A percentile compares a stretch with the other conserved stretches of the same genome.
phyloP scores from a whole-genome alignment of 37 sponge, comb jelly and placozoan species.

The Cliona cf. orientalis region DNA sequence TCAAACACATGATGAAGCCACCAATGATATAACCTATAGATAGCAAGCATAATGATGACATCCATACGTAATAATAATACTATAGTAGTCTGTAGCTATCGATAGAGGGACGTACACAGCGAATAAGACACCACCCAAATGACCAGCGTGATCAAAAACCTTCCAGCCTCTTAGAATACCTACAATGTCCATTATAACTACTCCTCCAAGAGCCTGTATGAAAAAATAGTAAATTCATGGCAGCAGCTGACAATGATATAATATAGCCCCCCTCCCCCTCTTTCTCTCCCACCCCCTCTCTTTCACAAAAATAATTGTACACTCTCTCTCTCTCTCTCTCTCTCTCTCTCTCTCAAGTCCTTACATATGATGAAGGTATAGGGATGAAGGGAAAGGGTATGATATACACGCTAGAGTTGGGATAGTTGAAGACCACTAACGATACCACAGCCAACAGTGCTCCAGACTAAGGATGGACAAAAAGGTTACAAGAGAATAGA shows the following conservation, averaged over 20 bases:
- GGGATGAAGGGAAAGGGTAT: slow-evolving; percentile 76
- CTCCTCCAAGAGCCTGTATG: slow-evolving; percentile 54
- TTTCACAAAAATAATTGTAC: too few relatives aligned
- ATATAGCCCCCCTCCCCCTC: too few relatives aligned
- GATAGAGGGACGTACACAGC: slow-evolving; percentile 75
- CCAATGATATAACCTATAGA: neutral
- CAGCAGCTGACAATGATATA: neutral
- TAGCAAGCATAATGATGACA: too few relatives aligned
- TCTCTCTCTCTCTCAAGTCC: neutral
- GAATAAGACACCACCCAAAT: slow-evolving; percentile 77
- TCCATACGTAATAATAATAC: too few relatives aligned
- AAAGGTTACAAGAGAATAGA: neutral
- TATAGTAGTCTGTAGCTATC: too few relatives aligned
- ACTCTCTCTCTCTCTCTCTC: too few relatives aligned
- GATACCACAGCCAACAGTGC: slow-evolving; percentile 67
- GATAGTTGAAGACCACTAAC: slow-evolving; percentile 26
- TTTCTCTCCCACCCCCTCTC: too few relatives aligned
- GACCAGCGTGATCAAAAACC: slow-evolving; percentile 84
- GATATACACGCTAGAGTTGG: slow-evolving; percentile 46
- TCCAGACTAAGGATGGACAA: slow-evolving; percentile 43
- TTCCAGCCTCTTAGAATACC: slow-evolving; percentile 75
- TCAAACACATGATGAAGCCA: neutral
- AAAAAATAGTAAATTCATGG: neutral
- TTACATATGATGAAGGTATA: slow-evolving; percentile 51
- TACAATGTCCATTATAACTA: slow-evolving; percentile 54